Evolutionary conservation across 2,888 invertebrate species (phyloP).

Genomic region (Margaritifera margaritifera): DNA sequence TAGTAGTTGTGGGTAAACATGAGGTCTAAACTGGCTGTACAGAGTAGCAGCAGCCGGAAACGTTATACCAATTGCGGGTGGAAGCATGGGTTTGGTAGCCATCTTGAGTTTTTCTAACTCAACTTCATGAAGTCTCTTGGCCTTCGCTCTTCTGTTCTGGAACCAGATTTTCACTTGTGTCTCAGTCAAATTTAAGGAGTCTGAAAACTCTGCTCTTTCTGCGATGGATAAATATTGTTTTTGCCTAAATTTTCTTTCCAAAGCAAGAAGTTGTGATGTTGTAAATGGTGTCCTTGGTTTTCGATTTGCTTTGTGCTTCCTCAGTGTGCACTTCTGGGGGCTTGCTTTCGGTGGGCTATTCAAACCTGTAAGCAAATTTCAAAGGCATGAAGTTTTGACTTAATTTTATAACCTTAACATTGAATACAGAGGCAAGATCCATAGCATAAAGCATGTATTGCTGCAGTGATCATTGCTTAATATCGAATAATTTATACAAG

Average conservation of each 20-base stretch:
- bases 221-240: conserved; percentile 96
- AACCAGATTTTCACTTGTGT: conserved; percentile 79
- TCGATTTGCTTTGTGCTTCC: conserved; percentile 95
- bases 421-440: too few species aligned
- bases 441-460: too few species aligned
- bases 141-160: conserved; percentile 83
- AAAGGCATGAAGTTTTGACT: too few species aligned
- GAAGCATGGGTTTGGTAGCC: conserved; percentile 85
- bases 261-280: conserved; percentile 89
- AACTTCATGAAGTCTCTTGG: conserved; percentile 96
- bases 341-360: conserved; percentile 56
- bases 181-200: conserved; percentile 90
- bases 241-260: conserved; percentile 94
- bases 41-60: conserved; percentile 59
- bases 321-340: conserved; percentile 76
- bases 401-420: too few species aligned
- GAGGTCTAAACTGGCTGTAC: conserved; percentile 37
- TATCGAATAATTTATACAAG: too few species aligned
- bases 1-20: conserved; percentile 28
- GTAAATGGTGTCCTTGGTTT: conserved; percentile 97
- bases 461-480: too few species aligned
- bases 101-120: conserved; percentile 93
- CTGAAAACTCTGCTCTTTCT: conserved; percentile 94
- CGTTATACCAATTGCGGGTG: conserved; percentile 73
- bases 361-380: conserved; percentile 35